A percentile compares a stretch with the other conserved stretches of the same genome.
phyloP scores from a whole-genome alignment of 2,797 vertebrate genomes.

The Crocidura indochinensis region DNA sequence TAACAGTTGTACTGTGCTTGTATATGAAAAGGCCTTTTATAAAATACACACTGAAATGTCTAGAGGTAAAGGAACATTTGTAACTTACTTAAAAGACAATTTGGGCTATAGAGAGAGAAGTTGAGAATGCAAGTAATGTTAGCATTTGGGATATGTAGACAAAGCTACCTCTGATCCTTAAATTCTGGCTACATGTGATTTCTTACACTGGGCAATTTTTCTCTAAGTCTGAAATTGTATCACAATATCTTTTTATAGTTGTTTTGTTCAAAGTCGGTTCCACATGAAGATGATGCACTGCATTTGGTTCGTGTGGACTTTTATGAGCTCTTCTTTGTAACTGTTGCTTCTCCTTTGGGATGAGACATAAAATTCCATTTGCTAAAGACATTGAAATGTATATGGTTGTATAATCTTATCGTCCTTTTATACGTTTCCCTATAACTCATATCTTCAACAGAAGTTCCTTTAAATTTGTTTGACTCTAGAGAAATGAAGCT shows the following conservation, averaged over 20 bases:
- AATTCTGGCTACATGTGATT: neutral
- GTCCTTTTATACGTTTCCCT: conserved; percentile 6
- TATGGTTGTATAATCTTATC: neutral
- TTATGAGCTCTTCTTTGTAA: neutral
- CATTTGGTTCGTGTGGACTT: conserved; percentile 43
- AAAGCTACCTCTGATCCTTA: neutral
- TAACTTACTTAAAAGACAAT: neutral
- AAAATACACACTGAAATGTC: neutral
- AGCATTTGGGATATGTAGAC: conserved; percentile 15
- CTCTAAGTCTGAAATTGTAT: conserved; percentile 45
- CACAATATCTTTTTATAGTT: conserved; percentile 37
- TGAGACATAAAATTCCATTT: neutral
- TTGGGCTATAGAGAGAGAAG: conserved; percentile 5
- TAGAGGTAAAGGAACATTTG: neutral
- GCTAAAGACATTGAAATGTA: neutral
- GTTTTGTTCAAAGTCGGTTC: conserved; percentile 23
- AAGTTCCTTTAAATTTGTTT: neutral
- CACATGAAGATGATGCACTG: neutral
- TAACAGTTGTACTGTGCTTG: neutral
- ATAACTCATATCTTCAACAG: neutral
- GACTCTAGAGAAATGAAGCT: neutral
- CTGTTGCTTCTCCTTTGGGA: neutral
- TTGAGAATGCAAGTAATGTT: neutral
- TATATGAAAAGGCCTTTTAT: neutral
- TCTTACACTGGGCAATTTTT: neutral